Percentiles rank a stretch among this genome's conserved stretches.
phyloP scores from a whole-genome alignment of 2,113 vertebrate genomes.

The Sus scrofa region T2T-Sscrofa CM000815.6:135007001-135007500 shows the following conservation, averaged over 20 bases:
- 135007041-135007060: too few species aligned
- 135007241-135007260: neutral
- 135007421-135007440: neutral
- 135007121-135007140: neutral
- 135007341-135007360: neutral
- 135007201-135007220: neutral
- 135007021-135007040: too few species aligned
- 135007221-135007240: neutral
- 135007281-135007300: neutral
- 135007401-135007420: neutral
- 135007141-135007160: neutral
- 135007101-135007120: too few species aligned
- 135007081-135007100: too few species aligned
- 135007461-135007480: neutral
- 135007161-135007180: neutral
- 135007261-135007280: neutral
- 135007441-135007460: neutral
- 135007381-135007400: neutral
- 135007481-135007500: neutral
- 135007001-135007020: too few species aligned
- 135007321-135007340: neutral
- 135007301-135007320: neutral
- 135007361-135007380: neutral
- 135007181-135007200: neutral
- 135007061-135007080: too few species aligned